phyloP scores from a whole-genome alignment of 2,888 invertebrate genomes.

The Lochmaea crataegi region DNA sequence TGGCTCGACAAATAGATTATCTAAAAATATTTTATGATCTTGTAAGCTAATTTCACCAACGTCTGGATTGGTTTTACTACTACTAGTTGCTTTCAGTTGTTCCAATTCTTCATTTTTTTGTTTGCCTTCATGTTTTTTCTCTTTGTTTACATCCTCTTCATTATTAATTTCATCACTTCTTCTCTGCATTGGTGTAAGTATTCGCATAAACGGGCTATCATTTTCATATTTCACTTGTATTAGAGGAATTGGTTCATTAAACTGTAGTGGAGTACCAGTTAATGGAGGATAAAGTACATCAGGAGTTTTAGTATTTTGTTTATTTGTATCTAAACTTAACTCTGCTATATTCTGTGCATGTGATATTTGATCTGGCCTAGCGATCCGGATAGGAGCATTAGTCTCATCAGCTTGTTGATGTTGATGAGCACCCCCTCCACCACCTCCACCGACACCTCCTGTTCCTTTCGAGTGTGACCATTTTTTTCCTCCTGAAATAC shows the following conservation, averaged over 20 bases:
- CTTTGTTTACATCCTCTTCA: not conserved
- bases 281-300: conserved; percentile 20
- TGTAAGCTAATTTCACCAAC: not conserved
- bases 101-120: not conserved
- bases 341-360: conserved; percentile 1
- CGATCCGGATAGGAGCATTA: conserved; percentile 12
- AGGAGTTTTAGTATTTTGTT: not conserved
- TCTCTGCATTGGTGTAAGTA: not conserved
- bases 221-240: not conserved
- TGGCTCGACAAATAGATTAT: not conserved
- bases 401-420: conserved; percentile 19
- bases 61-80: not conserved
- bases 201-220: not conserved
- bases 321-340: not conserved
- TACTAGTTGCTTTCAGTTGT: not conserved
- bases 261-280: not conserved
- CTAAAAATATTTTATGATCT: not conserved
- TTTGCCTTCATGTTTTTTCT: not conserved
- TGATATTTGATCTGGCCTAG: not conserved
- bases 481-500: conserved; percentile 66
- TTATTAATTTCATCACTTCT: conserved; percentile 3
- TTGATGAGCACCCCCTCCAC: conserved; percentile 38
- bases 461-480: conserved; percentile 63
- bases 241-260: not conserved
- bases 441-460: conserved; percentile 44